phyloP scores from a whole-genome alignment of 2,113 vertebrate genomes.

The Isurus oxyrinchus region DNA sequence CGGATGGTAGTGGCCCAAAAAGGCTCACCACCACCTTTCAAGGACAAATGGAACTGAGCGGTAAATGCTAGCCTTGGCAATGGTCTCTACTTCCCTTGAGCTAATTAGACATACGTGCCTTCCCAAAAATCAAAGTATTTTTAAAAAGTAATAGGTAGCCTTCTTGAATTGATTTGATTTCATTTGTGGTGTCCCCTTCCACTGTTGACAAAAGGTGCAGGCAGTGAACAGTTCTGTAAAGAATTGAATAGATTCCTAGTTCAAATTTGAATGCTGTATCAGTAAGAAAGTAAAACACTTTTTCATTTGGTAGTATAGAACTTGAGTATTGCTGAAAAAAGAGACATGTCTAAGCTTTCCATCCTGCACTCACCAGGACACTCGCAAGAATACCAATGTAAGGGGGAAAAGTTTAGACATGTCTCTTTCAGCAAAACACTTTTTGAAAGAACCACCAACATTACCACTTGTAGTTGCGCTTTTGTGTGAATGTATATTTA shows the following conservation, averaged over 20 bases:
- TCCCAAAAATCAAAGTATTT: neutral
- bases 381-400: no score
- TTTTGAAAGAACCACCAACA: neutral
- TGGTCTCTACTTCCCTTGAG: neutral
- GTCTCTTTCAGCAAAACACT: neutral
- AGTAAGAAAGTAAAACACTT: neutral
- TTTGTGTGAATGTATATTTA: neutral
- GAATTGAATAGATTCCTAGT: neutral
- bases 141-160: neutral
- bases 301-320: no score
- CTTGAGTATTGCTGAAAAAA: no score
- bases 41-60: neutral
- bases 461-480: neutral
- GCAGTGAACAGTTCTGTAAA: neutral
- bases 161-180: neutral
- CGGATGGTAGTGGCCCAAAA: neutral
- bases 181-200: neutral
- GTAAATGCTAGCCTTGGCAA: neutral
- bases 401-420: no score
- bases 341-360: no score
- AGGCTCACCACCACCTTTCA: no score
- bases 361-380: no score
- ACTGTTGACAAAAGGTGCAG: neutral
- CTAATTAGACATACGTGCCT: neutral
- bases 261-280: neutral